phyloP scores from a whole-genome alignment of 1,140 invertebrate species.

The Drosophila obscura region DNA sequence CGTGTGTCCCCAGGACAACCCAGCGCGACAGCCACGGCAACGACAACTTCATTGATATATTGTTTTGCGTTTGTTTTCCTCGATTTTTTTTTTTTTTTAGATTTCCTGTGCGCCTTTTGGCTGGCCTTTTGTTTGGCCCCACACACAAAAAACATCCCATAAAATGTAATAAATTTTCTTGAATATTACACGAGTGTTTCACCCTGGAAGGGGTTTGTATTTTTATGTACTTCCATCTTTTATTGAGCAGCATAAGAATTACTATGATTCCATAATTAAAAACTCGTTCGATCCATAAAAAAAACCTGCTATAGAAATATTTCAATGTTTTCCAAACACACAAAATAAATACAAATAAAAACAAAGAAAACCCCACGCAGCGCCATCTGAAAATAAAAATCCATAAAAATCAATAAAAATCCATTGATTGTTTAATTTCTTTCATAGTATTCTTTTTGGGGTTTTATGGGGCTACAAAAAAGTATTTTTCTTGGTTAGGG shows the following conservation, averaged over 20 bases:
- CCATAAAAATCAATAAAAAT: conserved; percentile 24
- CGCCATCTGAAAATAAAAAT: conserved; percentile 52
- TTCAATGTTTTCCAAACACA: conserved; percentile 15
- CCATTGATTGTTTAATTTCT: conserved; percentile 75
- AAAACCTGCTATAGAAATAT: not conserved
- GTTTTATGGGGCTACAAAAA: conserved; percentile 54
- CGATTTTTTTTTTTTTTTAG: conserved; percentile 45
- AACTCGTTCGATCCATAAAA: conserved; percentile 26
- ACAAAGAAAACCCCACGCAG: conserved; percentile 62
- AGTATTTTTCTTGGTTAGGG: conserved; percentile 20
- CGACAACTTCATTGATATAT: conserved; percentile 78
- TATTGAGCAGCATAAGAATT: conserved; percentile 25
- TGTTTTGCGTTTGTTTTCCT: conserved; percentile 43
- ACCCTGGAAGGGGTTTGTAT: conserved; percentile 1
- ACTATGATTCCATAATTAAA: conserved; percentile 54
- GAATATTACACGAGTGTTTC: conserved; percentile 19
- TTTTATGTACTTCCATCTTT: conserved; percentile 51
- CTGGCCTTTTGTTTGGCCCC: conserved; percentile 40
- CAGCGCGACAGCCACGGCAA: not conserved
- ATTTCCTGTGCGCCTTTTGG: conserved; percentile 61
- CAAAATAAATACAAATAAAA: conserved; percentile 36
- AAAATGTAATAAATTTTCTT: conserved; percentile 60
- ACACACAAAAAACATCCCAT: conserved; percentile 9
- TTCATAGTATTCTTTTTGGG: conserved; percentile 53
- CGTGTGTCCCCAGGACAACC: not conserved